A percentile compares a stretch with the other conserved stretches of the same genome.
These are phyloP conservation scores for Lordiphosa collinella DNA, from an alignment of 1,140 invertebrate species.

Conservation along the genomic window DNA sequence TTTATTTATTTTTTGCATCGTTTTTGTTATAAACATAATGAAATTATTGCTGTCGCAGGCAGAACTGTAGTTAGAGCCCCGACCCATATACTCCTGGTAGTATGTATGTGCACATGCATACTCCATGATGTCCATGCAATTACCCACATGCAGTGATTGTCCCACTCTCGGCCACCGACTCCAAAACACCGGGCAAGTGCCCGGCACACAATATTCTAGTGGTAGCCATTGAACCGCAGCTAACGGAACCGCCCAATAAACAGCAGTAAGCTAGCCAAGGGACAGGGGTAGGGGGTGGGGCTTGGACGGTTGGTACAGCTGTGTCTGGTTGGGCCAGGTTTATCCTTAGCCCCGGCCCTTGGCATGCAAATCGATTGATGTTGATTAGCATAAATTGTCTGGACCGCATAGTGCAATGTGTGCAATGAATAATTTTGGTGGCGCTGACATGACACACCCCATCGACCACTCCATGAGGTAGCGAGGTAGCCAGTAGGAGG, in stretches of 20 bases:
- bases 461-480: not conserved
- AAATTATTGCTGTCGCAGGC: constrained; percentile 66
- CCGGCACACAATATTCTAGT: not conserved
- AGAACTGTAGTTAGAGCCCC: constrained; percentile 3
- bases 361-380: constrained; percentile 77
- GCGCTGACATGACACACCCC: constrained; percentile 43
- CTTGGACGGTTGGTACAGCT: not conserved
- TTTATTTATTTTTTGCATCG: constrained; percentile 1
- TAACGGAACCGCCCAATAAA: constrained; percentile 66
- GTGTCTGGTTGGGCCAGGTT: constrained; percentile 24
- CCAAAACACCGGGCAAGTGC: constrained; percentile 10
- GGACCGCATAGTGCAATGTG: constrained; percentile 69
- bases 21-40: constrained; percentile 46
- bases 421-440: constrained; percentile 76
- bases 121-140: constrained; percentile 43
- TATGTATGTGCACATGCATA: too few relatives aligned
- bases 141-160: constrained; percentile 69
- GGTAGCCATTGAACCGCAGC: constrained; percentile 44
- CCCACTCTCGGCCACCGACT: constrained; percentile 46
- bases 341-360: constrained; percentile 45
- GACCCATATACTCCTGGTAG: constrained; percentile 8
- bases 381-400: constrained; percentile 79
- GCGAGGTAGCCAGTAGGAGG: too few relatives aligned
- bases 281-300: not conserved
- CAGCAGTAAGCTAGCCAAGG: constrained; percentile 15